Evolutionary conservation across 2,888 invertebrate genomes (phyloP).

Genomic region (Nasonia oneida): DNA sequence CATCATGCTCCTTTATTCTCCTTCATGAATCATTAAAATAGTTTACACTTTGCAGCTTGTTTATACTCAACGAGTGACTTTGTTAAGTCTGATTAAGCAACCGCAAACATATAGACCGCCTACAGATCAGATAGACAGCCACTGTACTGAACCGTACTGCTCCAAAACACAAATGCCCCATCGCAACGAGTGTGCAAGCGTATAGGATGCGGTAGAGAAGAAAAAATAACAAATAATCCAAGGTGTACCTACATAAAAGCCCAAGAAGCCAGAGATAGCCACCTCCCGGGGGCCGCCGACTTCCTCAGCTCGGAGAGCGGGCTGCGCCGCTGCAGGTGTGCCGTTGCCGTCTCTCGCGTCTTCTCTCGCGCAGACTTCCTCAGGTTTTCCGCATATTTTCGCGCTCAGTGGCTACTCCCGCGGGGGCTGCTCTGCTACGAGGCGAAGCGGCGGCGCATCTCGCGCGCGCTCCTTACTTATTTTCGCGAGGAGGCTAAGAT

Average conservation of each 20-base stretch:
- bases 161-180: conserved; percentile 7
- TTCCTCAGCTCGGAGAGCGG: conserved; percentile 1
- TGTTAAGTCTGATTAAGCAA: conserved; percentile 43
- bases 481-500: conserved; percentile 9
- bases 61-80: conserved; percentile 38
- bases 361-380: conserved; percentile 13
- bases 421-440: background rate
- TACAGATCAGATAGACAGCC: background rate
- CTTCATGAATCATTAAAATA: conserved; percentile 40
- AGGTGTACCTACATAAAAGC: conserved; percentile 43
- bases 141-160: background rate
- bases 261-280: conserved; percentile 26
- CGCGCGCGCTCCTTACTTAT: conserved; percentile 8
- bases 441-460: conserved; percentile 10
- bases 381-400: conserved; percentile 53
- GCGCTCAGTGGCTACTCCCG: conserved; percentile 42
- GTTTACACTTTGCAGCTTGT: conserved; percentile 30
- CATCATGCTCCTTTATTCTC: conserved; percentile 31
- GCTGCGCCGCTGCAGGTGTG: conserved; percentile 1
- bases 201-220: conserved; percentile 4
- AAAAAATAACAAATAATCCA: conserved; percentile 4
- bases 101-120: conserved; percentile 10
- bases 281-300: conserved; percentile 17
- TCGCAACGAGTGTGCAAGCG: conserved; percentile 2
- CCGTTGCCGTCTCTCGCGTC: background rate